phyloP scores from a whole-genome alignment of 1,140 invertebrate genomes.

The Drosophila suzukii region DNA sequence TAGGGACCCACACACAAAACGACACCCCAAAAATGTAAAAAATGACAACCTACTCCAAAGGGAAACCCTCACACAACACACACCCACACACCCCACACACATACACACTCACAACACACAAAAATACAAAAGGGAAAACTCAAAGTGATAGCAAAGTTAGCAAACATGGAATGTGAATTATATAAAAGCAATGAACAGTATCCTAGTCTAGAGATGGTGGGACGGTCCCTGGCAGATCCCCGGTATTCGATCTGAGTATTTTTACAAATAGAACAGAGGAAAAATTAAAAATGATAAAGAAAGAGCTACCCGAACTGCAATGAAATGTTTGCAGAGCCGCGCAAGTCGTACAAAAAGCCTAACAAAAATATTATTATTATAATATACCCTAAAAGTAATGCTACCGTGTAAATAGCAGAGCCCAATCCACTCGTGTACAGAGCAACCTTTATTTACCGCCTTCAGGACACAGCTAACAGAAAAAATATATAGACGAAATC shows the following conservation, averaged over 20 bases:
- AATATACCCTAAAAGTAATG: slow-evolving; percentile 20
- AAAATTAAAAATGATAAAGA: slow-evolving; percentile 13
- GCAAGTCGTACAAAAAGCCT: slow-evolving; percentile 54
- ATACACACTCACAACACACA: slow-evolving; percentile 27
- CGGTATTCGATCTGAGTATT: slow-evolving; percentile 66
- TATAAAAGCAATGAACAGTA: slow-evolving; percentile 84
- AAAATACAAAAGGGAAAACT: slow-evolving; percentile 67
- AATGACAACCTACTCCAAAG: slow-evolving; percentile 18
- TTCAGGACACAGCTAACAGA: slow-evolving; percentile 48
- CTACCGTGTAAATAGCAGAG: slow-evolving; percentile 40
- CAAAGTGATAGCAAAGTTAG: slow-evolving; percentile 83
- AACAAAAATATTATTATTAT: slow-evolving; percentile 12
- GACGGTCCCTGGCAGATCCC: slow-evolving; percentile 21
- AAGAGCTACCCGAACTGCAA: slow-evolving; percentile 16
- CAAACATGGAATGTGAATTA: slow-evolving; percentile 84
- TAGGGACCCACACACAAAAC: slow-evolving; percentile 61
- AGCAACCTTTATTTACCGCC: slow-evolving; percentile 74
- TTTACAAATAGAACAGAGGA: slow-evolving; percentile 49
- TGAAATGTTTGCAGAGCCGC: slow-evolving; percentile 42
- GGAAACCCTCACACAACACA: slow-evolving; percentile 19
- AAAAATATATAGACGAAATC: slow-evolving; percentile 64
- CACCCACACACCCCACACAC: background rate
- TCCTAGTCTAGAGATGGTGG: slow-evolving; percentile 73
- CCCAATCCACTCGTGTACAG: slow-evolving; percentile 40
- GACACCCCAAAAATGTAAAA: slow-evolving; percentile 50